These are phyloP conservation scores for Equus przewalskii DNA, from an alignment of 2,113 vertebrate genomes.

Conservation along the genomic window DNA sequence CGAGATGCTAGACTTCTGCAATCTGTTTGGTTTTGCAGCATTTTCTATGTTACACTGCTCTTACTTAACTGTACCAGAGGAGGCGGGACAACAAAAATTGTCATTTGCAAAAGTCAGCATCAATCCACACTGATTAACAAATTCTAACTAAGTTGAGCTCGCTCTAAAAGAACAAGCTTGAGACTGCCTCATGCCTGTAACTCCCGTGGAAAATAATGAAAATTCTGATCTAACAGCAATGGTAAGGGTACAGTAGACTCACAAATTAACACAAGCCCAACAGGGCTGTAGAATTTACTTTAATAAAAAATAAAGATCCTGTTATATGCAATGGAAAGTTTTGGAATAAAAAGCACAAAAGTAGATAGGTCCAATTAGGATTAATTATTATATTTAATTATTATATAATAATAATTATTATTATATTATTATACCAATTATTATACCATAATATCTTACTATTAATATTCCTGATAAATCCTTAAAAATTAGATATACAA, in stretches of 20 bases:
- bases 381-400: background rate
- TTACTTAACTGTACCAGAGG: constrained; percentile 61
- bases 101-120: constrained; percentile 62
- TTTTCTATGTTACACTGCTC: constrained; percentile 4
- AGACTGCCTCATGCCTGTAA: constrained; percentile 20
- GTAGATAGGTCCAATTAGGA: background rate
- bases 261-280: constrained; percentile 42
- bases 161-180: constrained; percentile 59
- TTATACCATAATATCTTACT: constrained; percentile 43
- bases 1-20: constrained; percentile 67
- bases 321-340: background rate
- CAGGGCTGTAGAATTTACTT: background rate
- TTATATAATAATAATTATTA: no score
- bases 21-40: constrained; percentile 78
- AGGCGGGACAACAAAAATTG: constrained; percentile 53
- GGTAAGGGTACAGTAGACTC: constrained; percentile 49
- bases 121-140: constrained; percentile 58
- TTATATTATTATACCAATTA: no score
- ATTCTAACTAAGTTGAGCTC: constrained; percentile 54
- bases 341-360: constrained; percentile 54
- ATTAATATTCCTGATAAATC: constrained; percentile 37
- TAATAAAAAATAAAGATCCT: constrained; percentile 23
- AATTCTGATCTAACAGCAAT: constrained; percentile 58
- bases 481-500: constrained; percentile 40
- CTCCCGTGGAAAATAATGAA: constrained; percentile 56